phyloP scores from a whole-genome alignment of 2,888 invertebrate species.

The Hipparchia sbordonii region DNA sequence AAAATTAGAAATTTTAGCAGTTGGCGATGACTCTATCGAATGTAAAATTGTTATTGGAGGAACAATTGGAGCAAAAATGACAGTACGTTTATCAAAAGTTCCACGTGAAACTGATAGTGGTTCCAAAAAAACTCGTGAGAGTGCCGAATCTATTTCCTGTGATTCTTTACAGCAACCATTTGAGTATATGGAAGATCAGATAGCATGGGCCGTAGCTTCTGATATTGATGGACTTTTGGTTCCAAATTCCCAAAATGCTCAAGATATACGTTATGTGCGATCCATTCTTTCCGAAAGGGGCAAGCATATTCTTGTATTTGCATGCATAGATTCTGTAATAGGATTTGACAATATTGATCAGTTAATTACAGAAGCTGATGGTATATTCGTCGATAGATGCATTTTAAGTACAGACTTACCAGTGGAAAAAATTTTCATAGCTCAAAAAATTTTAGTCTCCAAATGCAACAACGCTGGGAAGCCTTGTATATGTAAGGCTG shows the following conservation, averaged over 20 bases:
- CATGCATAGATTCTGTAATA: constrained; percentile 63
- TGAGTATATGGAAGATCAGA: constrained; percentile 82
- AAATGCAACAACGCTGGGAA: constrained; percentile 93
- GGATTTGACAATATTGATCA: constrained; percentile 85
- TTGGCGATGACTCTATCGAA: constrained; percentile 73
- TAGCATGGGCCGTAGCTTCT: constrained; percentile 71
- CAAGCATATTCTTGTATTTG: constrained; percentile 71
- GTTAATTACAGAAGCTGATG: constrained; percentile 90
- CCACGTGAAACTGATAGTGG: constrained; percentile 69
- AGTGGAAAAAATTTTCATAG: constrained; percentile 93
- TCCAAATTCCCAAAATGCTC: constrained; percentile 58
- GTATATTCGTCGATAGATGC: constrained; percentile 93
- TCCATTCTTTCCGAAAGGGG: constrained; percentile 65
- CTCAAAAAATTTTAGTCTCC: constrained; percentile 93
- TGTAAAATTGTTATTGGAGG: constrained; percentile 82
- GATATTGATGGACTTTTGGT: constrained; percentile 72
- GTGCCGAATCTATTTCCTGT: constrained; percentile 63
- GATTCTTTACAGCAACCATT: constrained; percentile 89
- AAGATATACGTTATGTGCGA: constrained; percentile 62
- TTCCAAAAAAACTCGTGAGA: constrained; percentile 66
- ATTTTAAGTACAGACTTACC: constrained; percentile 93
- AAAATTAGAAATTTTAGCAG: constrained; percentile 61
- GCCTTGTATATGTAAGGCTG: constrained; percentile 93
- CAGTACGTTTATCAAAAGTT: constrained; percentile 78
- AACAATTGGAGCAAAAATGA: constrained; percentile 75